Base-by-base conservation (phyloP, 2,113 vertebrate species). In the Ochotona princeps region DNA sequence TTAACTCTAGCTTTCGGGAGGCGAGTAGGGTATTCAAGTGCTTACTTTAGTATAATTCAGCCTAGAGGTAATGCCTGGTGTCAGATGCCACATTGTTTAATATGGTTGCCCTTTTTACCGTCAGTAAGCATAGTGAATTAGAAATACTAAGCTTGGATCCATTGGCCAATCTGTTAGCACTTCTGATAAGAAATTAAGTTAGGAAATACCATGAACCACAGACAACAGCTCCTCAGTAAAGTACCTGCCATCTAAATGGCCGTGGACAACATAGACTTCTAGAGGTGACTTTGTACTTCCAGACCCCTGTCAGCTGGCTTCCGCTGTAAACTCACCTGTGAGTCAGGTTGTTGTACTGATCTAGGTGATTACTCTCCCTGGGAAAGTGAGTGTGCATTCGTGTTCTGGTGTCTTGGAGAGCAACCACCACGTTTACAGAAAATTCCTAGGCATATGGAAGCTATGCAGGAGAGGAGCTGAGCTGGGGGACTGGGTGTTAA, bases 271-370 rank as follows among this genome's bases (percentile, higher is more conserved):
- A 83, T 69, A 63, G 54, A 83, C 8, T 76, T 91, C 28, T 60
- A 13, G 26, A 57, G 66, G 83, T 60, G 80, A 86, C 47, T 90
- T 72, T 51, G 38, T 76, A 61, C 66, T 96, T 93, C 84, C 13
- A 49, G 15, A 35, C 83, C 47, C 17, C 17, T 91, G 0, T 44
- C 93, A 26, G 65, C 7, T 85, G 35, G 13, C 10, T 9, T 60
- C n/a, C 47, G 38, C 61, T 80, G 1, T 78, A 26, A 57, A 20
- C 38, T 49, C 35, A 47, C n/a, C 67, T 2, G 49, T 28, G 49
- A 85, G 8, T 79, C 78, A 74, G 49, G 28, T 86, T 75, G 26
- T 83, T 87, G 18, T 12, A 17, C 23, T 69, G n/a, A 80, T 81
- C 4, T 61, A 67, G 23, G n/a, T 73, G 54, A 76, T 81, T 76